A percentile compares a stretch with the other conserved stretches of the same genome.
Conservation (phyloP, 1,140 invertebrate genomes). For the Hirudo medicinalis region DNA sequence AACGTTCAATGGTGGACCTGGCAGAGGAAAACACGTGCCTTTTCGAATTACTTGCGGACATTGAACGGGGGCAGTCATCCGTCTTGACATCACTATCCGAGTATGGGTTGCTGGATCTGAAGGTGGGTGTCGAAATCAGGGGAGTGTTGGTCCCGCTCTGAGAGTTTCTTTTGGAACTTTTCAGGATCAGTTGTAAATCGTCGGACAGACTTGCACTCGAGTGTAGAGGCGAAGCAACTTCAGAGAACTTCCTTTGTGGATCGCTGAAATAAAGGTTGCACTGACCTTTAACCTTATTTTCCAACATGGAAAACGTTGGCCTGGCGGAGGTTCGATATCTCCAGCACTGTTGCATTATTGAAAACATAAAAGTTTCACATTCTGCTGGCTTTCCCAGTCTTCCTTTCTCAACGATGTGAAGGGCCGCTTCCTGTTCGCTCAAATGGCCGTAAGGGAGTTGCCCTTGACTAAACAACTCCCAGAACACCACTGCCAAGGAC, state of each 20-base stretch:
- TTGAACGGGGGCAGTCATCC: not conserved
- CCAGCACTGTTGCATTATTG: constrained; percentile 22
- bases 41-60: not conserved
- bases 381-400: constrained; percentile 19
- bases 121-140: not conserved
- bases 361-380: constrained; percentile 18
- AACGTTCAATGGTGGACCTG: not conserved
- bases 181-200: not conserved
- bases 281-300: constrained; percentile 21
- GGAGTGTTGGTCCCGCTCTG: constrained; percentile 1
- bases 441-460: constrained; percentile 81
- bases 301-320: constrained; percentile 17
- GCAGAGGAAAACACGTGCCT: not conserved
- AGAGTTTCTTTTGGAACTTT: not conserved
- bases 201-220: not conserved
- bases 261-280: constrained; percentile 3
- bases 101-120: not conserved
- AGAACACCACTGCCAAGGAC: constrained; percentile 93
- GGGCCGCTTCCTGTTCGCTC: constrained; percentile 55
- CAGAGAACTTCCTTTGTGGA: not conserved
- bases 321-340: constrained; percentile 9
- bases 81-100: not conserved
- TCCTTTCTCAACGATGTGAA: constrained; percentile 18
- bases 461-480: constrained; percentile 91
- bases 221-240: not conserved